A percentile compares a stretch with the other conserved stretches of the same genome.
Evolutionary conservation across 1,140 invertebrate genomes (phyloP).

Genomic region (Temnothorax curvispinosus): DNA sequence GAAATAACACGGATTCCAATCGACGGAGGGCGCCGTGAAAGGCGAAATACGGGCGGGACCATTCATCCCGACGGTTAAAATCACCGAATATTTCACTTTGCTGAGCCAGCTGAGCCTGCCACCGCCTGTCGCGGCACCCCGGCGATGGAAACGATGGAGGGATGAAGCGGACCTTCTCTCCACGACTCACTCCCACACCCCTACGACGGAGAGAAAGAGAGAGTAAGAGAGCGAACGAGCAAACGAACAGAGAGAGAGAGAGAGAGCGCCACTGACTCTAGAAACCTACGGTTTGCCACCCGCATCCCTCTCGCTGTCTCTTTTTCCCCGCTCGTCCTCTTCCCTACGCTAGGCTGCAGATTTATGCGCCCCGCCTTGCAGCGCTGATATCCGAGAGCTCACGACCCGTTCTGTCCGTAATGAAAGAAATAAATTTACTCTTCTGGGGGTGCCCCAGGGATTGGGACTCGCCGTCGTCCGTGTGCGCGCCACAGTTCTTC

Average conservation of each 20-base stretch:
- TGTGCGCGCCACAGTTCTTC: slow-evolving; percentile 48
- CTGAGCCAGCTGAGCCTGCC: slow-evolving; percentile 78
- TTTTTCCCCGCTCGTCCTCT: slow-evolving; percentile 62
- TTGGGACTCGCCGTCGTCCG: slow-evolving; percentile 72
- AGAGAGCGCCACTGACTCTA: slow-evolving; percentile 25
- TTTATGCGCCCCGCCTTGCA: slow-evolving; percentile 85
- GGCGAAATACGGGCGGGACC: slow-evolving; percentile 81
- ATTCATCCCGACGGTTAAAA: slow-evolving; percentile 83
- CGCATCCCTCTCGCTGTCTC: slow-evolving; percentile 57
- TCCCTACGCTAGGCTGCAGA: slow-evolving; percentile 80
- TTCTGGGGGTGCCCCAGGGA: slow-evolving; percentile 73
- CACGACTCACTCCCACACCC: slow-evolving; percentile 16
- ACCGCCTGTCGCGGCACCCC: slow-evolving; percentile 72
- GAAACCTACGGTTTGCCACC: slow-evolving; percentile 51
- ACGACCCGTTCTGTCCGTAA: slow-evolving; percentile 85
- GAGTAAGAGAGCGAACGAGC: not conserved
- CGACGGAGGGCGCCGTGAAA: slow-evolving; percentile 70
- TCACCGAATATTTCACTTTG: slow-evolving; percentile 84
- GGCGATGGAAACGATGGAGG: slow-evolving; percentile 71
- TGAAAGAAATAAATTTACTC: slow-evolving; percentile 87
- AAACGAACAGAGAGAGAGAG: not conserved
- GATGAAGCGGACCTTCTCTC: slow-evolving; percentile 63
- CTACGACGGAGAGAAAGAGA: not conserved
- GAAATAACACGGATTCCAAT: slow-evolving; percentile 85
- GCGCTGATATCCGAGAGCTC: slow-evolving; percentile 86